phyloP scores from a whole-genome alignment of 2,888 invertebrate genomes.

The Rhagonycha fulva region DNA sequence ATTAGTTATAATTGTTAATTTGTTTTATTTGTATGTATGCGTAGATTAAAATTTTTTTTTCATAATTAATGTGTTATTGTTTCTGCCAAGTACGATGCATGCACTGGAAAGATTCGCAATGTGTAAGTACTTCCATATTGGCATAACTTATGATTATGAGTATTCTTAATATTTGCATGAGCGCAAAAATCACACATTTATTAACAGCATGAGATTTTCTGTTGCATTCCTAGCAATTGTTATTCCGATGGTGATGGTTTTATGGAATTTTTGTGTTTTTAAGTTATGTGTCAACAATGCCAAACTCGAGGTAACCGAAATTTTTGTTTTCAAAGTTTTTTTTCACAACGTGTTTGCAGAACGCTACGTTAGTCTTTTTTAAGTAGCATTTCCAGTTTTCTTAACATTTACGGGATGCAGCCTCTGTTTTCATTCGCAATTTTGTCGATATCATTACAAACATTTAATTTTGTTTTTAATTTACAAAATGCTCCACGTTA shows the following conservation, averaged over 20 bases:
- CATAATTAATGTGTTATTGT: conserved; percentile 51
- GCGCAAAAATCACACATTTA: conserved; percentile 2
- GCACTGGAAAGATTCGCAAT: conserved; percentile 86
- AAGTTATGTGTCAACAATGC: not conserved
- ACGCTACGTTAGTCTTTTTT: not conserved
- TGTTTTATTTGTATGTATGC: not conserved
- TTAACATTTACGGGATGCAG: not conserved
- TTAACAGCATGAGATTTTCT: conserved; percentile 8
- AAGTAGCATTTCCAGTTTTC: not conserved
- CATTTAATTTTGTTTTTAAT: too few species aligned
- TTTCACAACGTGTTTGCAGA: not conserved
- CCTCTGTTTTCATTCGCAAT: not conserved
- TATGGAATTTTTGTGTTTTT: not conserved
- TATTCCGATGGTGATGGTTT: not conserved
- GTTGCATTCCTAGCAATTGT: not conserved
- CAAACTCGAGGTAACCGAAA: not conserved
- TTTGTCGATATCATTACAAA: not conserved
- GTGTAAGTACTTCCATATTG: conserved; percentile 73
- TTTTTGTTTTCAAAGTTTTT: not conserved
- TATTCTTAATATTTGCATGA: conserved; percentile 4
- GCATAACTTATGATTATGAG: conserved; percentile 7
- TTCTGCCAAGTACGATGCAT: conserved; percentile 77
- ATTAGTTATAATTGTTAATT: not conserved
- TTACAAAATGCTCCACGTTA: too few species aligned
- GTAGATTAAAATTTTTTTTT: conserved; percentile 2